phyloP scores from a whole-genome alignment of 2,113 vertebrate species.

The Osmerus eperlanus region DNA sequence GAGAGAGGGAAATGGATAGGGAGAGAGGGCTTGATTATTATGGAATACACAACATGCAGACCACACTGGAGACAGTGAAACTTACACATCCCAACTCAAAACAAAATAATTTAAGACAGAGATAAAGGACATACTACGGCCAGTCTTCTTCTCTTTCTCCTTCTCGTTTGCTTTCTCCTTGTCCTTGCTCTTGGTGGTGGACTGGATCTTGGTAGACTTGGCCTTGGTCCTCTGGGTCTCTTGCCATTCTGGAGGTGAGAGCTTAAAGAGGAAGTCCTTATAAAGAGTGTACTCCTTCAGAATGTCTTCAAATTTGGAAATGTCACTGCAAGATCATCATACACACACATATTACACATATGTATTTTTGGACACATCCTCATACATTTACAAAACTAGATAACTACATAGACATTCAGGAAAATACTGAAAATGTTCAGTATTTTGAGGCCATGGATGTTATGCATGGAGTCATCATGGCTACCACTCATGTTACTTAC shows the following conservation, averaged over 20 bases:
- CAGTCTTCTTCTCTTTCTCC: conserved; percentile 7
- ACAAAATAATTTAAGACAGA: background rate
- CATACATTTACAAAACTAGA: too few species aligned
- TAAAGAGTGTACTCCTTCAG: conserved; percentile 80
- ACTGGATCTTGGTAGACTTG: background rate
- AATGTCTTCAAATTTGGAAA: conserved; percentile 74
- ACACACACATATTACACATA: background rate
- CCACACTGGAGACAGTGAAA: too few species aligned
- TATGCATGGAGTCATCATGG: background rate
- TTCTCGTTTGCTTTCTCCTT: conserved; percentile 7
- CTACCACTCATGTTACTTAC: conserved; percentile 50
- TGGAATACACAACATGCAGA: too few species aligned
- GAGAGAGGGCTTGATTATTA: too few species aligned
- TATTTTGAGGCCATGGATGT: too few species aligned
- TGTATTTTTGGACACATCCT: too few species aligned
- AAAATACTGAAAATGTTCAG: too few species aligned
- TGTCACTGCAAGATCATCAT: conserved; percentile 70
- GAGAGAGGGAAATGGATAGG: background rate
- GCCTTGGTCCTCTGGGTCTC: conserved; percentile 62
- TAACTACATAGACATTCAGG: too few species aligned
- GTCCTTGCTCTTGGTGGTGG: conserved; percentile 5
- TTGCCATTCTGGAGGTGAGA: conserved; percentile 85
- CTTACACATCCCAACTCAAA: too few species aligned
- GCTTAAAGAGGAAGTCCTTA: conserved; percentile 80
- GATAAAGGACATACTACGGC: background rate